phyloP scores from a whole-genome alignment of 1,140 invertebrate species.

The Polyergus mexicanus region DNA sequence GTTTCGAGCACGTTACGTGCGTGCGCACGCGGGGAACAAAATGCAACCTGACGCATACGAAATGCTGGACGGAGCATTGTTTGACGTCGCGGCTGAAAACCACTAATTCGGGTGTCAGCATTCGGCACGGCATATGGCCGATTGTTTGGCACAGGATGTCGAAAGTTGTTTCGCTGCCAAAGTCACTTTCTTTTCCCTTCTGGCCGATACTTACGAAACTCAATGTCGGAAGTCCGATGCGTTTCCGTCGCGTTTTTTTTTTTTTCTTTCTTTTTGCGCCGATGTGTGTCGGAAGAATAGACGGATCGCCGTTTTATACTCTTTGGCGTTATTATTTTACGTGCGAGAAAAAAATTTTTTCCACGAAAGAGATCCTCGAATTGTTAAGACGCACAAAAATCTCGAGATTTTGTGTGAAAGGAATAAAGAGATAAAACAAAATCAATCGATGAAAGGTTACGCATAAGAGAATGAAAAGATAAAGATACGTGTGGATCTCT shows the following conservation, averaged over 20 bases:
- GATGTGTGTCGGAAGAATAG: conserved; percentile 18
- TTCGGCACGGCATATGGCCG: conserved; percentile 65
- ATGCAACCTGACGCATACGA: conserved; percentile 56
- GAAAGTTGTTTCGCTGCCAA: conserved; percentile 69
- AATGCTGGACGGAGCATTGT: conserved; percentile 60
- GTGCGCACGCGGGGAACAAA: conserved; percentile 21
- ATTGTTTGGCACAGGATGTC: conserved; percentile 74
- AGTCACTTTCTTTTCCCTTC: conserved; percentile 65
- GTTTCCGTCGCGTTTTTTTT: conserved; percentile 62
- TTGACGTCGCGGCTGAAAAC: conserved; percentile 69
- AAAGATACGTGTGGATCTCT: background rate
- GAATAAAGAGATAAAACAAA: too few relatives aligned
- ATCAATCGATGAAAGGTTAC: too few relatives aligned
- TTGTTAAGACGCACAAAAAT: background rate
- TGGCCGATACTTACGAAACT: conserved; percentile 66
- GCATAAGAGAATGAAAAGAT: background rate
- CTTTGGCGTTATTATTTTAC: background rate
- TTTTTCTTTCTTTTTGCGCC: background rate
- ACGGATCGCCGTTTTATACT: conserved; percentile 3
- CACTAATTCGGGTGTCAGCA: conserved; percentile 67
- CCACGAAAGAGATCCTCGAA: background rate
- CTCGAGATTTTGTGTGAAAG: background rate
- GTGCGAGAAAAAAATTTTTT: background rate
- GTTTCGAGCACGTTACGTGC: conserved; percentile 1
- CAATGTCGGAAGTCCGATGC: conserved; percentile 68